phyloP scores from a whole-genome alignment of 2,113 vertebrate genomes.

The Lamprologus callipterus region DNA sequence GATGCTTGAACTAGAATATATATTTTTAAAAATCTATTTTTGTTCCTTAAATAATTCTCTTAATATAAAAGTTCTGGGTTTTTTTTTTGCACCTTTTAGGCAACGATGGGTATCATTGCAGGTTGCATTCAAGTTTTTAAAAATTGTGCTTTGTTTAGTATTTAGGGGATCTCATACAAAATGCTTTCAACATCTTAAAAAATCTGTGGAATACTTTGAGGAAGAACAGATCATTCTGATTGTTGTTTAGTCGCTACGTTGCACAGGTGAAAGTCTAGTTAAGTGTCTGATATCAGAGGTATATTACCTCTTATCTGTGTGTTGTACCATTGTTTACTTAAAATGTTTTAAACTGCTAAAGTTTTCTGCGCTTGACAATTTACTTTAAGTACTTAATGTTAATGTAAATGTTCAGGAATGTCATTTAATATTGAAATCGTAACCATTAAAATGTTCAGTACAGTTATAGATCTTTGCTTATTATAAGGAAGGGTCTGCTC shows the following conservation, averaged over 20 bases:
- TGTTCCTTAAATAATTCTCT: not conserved
- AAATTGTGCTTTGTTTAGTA: not conserved
- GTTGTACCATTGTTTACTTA: not conserved
- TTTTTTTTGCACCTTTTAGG: fast-evolving
- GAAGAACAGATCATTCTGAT: not conserved
- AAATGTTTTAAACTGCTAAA: not conserved
- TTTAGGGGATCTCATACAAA: not conserved
- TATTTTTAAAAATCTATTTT: not conserved
- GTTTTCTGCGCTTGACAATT: not conserved
- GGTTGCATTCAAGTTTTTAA: not conserved
- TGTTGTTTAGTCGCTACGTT: not conserved
- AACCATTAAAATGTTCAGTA: not conserved
- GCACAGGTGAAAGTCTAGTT: not conserved
- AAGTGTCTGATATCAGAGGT: not conserved
- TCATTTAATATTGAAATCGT: not conserved
- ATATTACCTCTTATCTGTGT: not conserved
- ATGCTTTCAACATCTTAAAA: not conserved
- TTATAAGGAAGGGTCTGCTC: not conserved
- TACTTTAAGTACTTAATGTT: not conserved
- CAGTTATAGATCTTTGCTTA: not conserved
- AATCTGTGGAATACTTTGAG: not conserved
- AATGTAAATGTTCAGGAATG: not conserved
- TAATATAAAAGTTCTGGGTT: not conserved
- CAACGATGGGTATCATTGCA: not conserved
- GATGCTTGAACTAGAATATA: not conserved